These are phyloP conservation scores for Jaculus jaculus DNA, from an alignment of 2,113 vertebrate genomes.

Conservation along the genomic window DNA sequence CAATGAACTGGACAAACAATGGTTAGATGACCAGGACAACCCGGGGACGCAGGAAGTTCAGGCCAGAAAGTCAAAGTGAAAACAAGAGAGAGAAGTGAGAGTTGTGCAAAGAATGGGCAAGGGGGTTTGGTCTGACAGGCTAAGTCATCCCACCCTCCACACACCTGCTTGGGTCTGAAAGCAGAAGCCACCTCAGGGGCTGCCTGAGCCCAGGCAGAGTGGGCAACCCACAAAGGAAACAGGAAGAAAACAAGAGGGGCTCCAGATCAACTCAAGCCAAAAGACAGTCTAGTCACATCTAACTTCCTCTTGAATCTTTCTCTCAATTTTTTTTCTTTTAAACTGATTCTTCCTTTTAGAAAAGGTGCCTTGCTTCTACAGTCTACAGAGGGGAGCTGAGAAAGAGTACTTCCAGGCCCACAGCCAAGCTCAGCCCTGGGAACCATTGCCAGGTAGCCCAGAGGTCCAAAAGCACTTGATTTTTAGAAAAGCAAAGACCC, in stretches of 20 bases:
- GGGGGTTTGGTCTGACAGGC: background rate
- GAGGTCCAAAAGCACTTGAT: accelerated
- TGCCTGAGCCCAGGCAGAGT: background rate
- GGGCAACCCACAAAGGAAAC: background rate
- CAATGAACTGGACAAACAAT: background rate
- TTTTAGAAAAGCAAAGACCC: background rate
- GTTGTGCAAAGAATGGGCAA: background rate
- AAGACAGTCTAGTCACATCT: background rate
- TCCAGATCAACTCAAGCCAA: background rate
- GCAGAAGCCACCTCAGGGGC: background rate
- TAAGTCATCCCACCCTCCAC: background rate
- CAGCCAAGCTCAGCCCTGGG: background rate
- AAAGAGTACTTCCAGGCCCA: background rate
- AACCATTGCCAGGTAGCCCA: background rate
- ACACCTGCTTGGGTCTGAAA: background rate
- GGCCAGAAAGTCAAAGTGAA: background rate
- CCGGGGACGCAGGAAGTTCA: background rate
- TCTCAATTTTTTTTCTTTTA: background rate
- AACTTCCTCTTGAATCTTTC: too few relatives aligned
- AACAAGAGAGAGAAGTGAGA: constrained; percentile 30
- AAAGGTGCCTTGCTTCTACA: background rate
- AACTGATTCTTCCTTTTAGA: background rate
- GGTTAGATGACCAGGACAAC: background rate
- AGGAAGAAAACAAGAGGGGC: background rate
- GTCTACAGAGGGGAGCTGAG: background rate